A percentile compares a stretch with the other conserved stretches of the same genome.
phyloP scores from a whole-genome alignment of 2,113 vertebrate species.

The Syngnathus typhle region DNA sequence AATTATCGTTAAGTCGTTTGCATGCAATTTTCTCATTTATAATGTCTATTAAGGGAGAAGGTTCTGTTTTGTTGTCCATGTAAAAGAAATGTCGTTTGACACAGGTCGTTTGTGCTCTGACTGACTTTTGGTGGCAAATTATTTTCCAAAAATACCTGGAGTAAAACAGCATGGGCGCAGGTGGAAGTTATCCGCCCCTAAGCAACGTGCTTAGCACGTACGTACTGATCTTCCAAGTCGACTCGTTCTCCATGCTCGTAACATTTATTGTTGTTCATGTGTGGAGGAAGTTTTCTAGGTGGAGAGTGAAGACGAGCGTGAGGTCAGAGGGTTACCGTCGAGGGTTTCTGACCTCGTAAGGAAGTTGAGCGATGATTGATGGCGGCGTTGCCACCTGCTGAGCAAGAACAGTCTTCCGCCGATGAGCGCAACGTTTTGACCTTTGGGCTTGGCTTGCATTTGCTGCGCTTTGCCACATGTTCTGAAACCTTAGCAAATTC shows the following conservation, averaged over 20 bases:
- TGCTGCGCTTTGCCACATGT: background rate
- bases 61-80: background rate
- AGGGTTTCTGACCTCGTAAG: slow-evolving; percentile 49
- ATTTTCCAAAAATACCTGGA: too few species aligned
- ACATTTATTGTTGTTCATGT: background rate
- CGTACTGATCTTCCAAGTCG: too few species aligned
- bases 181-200: too few species aligned
- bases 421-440: slow-evolving; percentile 38
- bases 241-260: too few species aligned
- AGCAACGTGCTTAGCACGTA: too few species aligned
- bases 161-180: too few species aligned
- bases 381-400: slow-evolving; percentile 11
- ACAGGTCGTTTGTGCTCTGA: too few species aligned
- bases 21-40: background rate
- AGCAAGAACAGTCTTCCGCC: slow-evolving; percentile 1
- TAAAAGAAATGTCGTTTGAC: too few species aligned
- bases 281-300: background rate
- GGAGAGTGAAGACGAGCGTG: background rate
- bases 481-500: background rate
- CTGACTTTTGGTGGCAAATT: too few species aligned
- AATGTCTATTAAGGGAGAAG: background rate
- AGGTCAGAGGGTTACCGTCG: background rate
- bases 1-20: background rate
- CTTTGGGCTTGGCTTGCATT: slow-evolving; percentile 53
- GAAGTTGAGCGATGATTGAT: slow-evolving; percentile 26